phyloP scores from a whole-genome alignment of 2,888 invertebrate genomes.

The Pristionchus japonicus region DNA sequence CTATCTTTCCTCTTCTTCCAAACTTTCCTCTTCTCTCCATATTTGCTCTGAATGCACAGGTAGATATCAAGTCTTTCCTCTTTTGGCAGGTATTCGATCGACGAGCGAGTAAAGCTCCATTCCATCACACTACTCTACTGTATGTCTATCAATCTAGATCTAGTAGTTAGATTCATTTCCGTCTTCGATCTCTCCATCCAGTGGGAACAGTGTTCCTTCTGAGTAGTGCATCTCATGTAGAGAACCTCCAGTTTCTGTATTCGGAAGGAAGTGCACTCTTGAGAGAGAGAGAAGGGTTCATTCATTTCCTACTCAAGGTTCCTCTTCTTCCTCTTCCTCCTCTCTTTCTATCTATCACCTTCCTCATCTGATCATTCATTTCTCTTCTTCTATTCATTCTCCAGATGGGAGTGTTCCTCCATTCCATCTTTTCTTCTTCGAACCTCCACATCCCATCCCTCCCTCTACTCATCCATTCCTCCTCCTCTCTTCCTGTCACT shows the following conservation, averaged over 20 bases:
- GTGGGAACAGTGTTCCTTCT: too few relatives aligned
- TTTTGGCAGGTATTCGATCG: conserved; percentile 15
- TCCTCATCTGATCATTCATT: not conserved
- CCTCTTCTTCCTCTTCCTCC: not conserved
- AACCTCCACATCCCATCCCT: not conserved
- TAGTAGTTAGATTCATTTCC: not conserved
- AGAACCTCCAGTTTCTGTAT: not conserved
- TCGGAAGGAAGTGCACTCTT: not conserved
- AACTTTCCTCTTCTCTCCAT: conserved; percentile 34
- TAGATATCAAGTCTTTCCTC: conserved; percentile 39
- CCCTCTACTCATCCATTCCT: not conserved
- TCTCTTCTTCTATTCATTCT: not conserved
- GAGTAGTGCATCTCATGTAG: not conserved
- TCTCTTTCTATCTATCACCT: too few relatives aligned
- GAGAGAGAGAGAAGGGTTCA: not conserved
- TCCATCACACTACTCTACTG: not conserved
- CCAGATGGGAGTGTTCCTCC: not conserved
- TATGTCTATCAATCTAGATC: not conserved
- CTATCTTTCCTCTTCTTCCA: conserved; percentile 15
- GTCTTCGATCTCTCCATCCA: not conserved
- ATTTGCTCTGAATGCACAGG: conserved; percentile 35
- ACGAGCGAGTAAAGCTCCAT: not conserved
- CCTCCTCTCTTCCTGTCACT: not conserved
- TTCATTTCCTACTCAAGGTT: not conserved
- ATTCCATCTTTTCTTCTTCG: not conserved